Evolutionary conservation across 1,140 invertebrate genomes (phyloP), one percentile per base, ranked within the genome.

Genomic region (Phthorimaea operculella): DNA sequence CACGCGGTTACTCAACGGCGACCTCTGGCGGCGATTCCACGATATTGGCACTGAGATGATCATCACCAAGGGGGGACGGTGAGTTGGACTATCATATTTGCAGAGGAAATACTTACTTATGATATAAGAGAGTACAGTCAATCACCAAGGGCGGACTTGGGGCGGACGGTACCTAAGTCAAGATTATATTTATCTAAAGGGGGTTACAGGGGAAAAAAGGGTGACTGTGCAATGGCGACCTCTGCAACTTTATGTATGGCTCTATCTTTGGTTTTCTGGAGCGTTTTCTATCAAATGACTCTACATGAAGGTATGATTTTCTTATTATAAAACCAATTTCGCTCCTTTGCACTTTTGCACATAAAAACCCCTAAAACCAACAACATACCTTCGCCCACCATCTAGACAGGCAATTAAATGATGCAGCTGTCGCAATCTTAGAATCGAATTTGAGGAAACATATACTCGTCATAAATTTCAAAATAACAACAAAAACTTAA

Each of bases 21-120:
- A 98, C 59, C 89, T 99, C 47, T 99, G 98, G 98, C 91, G 96
- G 69, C 93, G 97, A 72, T 99, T 99, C 86, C 93, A 98, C 83
- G 92, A 96, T 66, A 89, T 98, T 55, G 95, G 96, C 54, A 99
- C 97, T 1, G 98, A 99, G 83, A 99, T 99, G 98, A 99, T 99
- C 80, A 99, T 99, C 84, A 99, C 98, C 11, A 99, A 99, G 87
- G 96, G 94, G 55, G 98, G 98, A 86, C 92, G 97, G 97, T 15
- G 39, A 42, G 90, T 80, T n/a, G n/a, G n/a, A n/a, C n/a, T n/a
- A n/a, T n/a, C n/a, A n/a, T n/a, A n/a, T n/a, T n/a, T n/a, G 14
- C 12, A 16, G 9, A 33, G 21, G 4, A 9, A 6, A 36, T n/a
- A n/a, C n/a, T n/a, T 36, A 36, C 34, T 36, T 36, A 36, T 36